Evolutionary conservation across 2,797 vertebrate species (phyloP).

Genomic region (Pseudochirops cupreus): DNA sequence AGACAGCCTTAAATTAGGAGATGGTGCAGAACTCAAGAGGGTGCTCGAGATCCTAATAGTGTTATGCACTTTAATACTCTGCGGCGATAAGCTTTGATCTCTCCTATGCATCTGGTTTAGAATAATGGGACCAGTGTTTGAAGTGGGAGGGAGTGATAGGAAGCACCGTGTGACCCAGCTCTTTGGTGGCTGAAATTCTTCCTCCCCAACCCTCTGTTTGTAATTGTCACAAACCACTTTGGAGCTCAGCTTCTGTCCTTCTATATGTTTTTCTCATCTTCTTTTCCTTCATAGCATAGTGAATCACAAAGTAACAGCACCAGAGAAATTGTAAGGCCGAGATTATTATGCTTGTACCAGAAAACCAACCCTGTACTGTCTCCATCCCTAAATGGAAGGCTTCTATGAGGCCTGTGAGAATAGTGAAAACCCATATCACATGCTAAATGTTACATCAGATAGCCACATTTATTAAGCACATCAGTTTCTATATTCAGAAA

Average conservation of each 20-base stretch:
- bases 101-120: background rate
- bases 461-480: background rate
- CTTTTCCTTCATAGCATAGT: background rate
- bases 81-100: background rate
- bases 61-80: background rate
- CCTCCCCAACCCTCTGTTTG: background rate
- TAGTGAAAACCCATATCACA: background rate
- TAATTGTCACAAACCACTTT: background rate
- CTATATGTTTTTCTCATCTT: background rate
- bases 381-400: background rate
- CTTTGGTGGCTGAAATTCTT: background rate
- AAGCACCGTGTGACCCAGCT: background rate
- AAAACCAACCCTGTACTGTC: background rate
- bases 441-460: background rate
- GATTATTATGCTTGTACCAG: background rate
- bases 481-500: too few species aligned
- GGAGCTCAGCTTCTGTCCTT: background rate
- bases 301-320: background rate
- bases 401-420: background rate
- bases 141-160: background rate
- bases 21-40: conserved; percentile 8
- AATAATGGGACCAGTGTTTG: background rate
- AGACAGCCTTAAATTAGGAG: background rate
- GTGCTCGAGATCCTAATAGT: background rate
- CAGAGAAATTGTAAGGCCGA: background rate